A percentile compares a stretch with the other conserved stretches of the same genome.
Evolutionary conservation across 2,113 vertebrate genomes (phyloP).

Genomic region (Chiloscyllium plagiosum): DNA sequence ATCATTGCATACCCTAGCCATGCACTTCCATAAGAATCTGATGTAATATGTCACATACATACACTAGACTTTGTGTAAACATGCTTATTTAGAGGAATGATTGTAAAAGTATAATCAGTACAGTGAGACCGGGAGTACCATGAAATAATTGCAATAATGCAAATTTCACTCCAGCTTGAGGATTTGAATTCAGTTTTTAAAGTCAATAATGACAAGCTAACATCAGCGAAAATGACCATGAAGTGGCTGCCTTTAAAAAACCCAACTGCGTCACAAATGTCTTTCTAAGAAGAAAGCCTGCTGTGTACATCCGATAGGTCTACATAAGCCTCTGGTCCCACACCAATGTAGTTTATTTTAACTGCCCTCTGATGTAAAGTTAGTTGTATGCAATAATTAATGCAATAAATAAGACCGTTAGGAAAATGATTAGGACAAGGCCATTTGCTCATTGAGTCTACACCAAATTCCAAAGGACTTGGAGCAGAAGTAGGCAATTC

Average conservation of each 20-base stretch:
- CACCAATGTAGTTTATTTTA: background rate
- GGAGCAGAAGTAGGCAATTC: too few relatives aligned
- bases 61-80: conserved; percentile 1
- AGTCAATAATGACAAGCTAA: background rate
- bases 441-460: too few relatives aligned
- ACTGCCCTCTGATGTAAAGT: too few relatives aligned
- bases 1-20: background rate
- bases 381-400: too few relatives aligned
- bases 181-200: background rate
- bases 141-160: background rate
- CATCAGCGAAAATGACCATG: background rate
- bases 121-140: background rate
- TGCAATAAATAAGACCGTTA: too few relatives aligned
- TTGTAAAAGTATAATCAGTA: background rate
- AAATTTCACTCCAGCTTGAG: background rate
- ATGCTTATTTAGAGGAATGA: background rate
- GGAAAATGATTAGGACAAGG: too few relatives aligned
- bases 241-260: background rate
- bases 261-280: background rate
- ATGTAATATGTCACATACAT: conserved; percentile 12
- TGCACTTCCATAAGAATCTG: background rate
- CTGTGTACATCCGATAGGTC: too few relatives aligned
- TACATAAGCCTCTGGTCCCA: background rate
- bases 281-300: too few relatives aligned
- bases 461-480: too few relatives aligned